A percentile compares a stretch with the other conserved stretches of the same genome.
These are phyloP conservation scores for Calycopis cecrops DNA, from an alignment of 1,140 invertebrate genomes.

Conservation along the genomic window DNA sequence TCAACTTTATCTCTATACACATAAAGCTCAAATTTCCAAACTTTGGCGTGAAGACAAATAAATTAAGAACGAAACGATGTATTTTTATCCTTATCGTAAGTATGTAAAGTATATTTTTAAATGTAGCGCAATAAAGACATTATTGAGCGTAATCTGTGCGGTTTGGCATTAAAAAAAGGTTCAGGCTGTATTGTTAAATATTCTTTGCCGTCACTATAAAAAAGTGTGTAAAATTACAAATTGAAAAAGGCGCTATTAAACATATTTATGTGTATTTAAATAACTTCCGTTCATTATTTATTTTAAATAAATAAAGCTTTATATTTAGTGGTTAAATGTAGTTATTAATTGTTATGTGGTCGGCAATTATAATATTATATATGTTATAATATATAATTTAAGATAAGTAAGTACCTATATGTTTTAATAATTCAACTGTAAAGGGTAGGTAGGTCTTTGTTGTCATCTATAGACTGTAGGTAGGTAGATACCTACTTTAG, in stretches of 20 bases:
- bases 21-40: slow-evolving; percentile 1
- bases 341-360: neutral
- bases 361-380: neutral
- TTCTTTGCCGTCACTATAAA: slow-evolving; percentile 5
- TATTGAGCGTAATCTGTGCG: slow-evolving; percentile 20
- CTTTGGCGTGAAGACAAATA: neutral
- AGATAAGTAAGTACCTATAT: too few relatives aligned
- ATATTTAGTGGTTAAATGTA: too few relatives aligned
- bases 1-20: neutral
- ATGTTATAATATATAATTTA: neutral
- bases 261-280: slow-evolving; percentile 2
- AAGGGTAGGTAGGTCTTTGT: too few relatives aligned
- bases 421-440: too few relatives aligned
- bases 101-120: slow-evolving; percentile 3
- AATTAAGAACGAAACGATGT: neutral
- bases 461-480: too few relatives aligned
- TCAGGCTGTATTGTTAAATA: slow-evolving; percentile 4
- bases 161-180: slow-evolving; percentile 19
- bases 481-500: too few relatives aligned
- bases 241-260: slow-evolving; percentile 8
- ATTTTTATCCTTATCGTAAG: slow-evolving; percentile 8
- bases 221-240: slow-evolving; percentile 9
- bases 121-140: slow-evolving; percentile 1
- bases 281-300: neutral
- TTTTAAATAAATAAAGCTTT: too few relatives aligned